Conservation (phyloP, 2,888 invertebrate species). For the Drosophila multiciliata region DNA sequence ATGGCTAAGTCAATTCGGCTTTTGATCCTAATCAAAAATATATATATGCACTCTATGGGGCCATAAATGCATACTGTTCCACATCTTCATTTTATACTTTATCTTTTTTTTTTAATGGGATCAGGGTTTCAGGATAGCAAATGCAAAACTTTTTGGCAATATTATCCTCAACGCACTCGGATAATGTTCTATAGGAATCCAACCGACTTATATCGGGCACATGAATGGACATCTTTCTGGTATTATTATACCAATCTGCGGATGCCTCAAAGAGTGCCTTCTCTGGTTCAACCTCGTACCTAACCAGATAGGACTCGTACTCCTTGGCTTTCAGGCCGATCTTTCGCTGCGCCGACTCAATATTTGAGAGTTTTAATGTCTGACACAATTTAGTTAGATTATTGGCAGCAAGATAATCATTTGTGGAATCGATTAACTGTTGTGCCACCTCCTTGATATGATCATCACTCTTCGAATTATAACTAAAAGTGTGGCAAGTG, state of each 20-base stretch:
- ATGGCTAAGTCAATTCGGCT: neutral
- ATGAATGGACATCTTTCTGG: constrained; percentile 21
- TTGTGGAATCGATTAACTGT: constrained; percentile 66
- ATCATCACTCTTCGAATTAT: constrained; percentile 5
- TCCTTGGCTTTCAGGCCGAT: constrained; percentile 1
- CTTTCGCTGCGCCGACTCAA: constrained; percentile 35
- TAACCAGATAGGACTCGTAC: constrained; percentile 32
- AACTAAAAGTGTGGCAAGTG: constrained; percentile 85
- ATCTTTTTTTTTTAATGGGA: neutral
- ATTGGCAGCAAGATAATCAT: constrained; percentile 54
- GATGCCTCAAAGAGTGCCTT: constrained; percentile 37
- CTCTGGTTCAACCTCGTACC: constrained; percentile 31
- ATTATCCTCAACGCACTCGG: constrained; percentile 49
- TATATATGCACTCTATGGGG: neutral
- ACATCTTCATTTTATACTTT: neutral
- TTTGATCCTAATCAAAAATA: neutral
- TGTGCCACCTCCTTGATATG: constrained; percentile 18
- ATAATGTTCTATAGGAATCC: constrained; percentile 22
- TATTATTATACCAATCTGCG: constrained; percentile 20
- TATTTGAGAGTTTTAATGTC: constrained; percentile 41
- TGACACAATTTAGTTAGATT: constrained; percentile 62
- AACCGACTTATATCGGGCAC: constrained; percentile 52
- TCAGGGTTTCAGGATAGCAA: constrained; percentile 11
- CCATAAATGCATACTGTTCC: neutral
- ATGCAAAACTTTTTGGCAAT: constrained; percentile 79